Conservation (phyloP, 1,140 invertebrate genomes). For the Musca domestica region DNA sequence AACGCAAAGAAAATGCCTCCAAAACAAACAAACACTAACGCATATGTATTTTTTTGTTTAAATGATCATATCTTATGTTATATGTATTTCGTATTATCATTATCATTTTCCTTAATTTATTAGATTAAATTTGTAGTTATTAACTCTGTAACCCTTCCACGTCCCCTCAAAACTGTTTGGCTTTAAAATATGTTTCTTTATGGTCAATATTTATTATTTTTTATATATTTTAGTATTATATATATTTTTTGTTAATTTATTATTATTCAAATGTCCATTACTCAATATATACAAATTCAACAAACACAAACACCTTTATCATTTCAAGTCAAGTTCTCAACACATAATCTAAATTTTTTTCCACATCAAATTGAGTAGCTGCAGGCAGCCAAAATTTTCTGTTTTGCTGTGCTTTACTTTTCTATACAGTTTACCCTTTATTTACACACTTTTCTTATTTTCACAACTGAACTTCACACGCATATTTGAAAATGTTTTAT, state of each 20-base stretch:
- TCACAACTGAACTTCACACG: too few relatives aligned
- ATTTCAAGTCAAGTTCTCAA: too few relatives aligned
- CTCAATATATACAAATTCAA: neutral
- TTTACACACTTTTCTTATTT: too few relatives aligned
- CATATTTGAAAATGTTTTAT: too few relatives aligned
- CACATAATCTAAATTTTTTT: too few relatives aligned
- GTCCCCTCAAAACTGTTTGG: too few relatives aligned
- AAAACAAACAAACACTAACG: neutral
- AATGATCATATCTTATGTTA: neutral
- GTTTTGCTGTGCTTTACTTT: neutral
- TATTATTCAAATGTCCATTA: neutral
- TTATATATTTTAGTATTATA: neutral
- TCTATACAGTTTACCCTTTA: too few relatives aligned
- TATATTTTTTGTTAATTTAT: slow-evolving; percentile 13
- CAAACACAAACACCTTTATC: too few relatives aligned
- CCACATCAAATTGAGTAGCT: neutral
- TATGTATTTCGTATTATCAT: neutral
- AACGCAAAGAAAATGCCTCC: too few relatives aligned
- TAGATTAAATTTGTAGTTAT: too few relatives aligned
- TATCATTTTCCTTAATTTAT: neutral
- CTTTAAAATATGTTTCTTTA: too few relatives aligned
- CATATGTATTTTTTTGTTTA: neutral
- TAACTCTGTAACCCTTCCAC: too few relatives aligned
- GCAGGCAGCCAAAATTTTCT: slow-evolving; percentile 16
- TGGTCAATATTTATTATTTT: neutral